Base-by-base conservation (phyloP, 2,113 vertebrate species). In the Campylomormyrus tamandua region DNA sequence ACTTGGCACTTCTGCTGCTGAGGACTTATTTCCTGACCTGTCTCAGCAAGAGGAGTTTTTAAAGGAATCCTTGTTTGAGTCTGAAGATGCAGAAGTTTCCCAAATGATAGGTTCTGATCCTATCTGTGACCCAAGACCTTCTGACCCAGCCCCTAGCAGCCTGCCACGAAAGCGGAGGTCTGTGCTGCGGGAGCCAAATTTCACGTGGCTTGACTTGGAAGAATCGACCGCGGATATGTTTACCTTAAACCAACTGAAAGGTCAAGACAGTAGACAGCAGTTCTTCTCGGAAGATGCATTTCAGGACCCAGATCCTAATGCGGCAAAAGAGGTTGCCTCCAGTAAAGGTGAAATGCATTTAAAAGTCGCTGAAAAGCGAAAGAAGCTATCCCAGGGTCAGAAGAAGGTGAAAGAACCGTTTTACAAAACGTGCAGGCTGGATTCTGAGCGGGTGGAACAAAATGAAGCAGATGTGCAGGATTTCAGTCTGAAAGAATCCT, bases 341-440 rank as follows among this genome's bases (percentile, higher is more conserved):
- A 95, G 94, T 56, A 94, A 95, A 3, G 95, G 94, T 2, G 94
- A 95, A 0, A 96, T 96, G 56, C 96, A 97, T 91, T 90, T 96
- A 42, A 97, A 97, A 91, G 96, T 97, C 89, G 97, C 97, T 88
- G 96, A 97, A 90, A 97, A 97, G 83, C 95, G 97, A 21, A 96
- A 96, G 91, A 96, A 94, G 91, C 94, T 96, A 39, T 96, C 95
- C 0, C 90, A 95, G 87, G 93, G 94, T 0, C 93, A 93, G 92
- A 95, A 95, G 74, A 96, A 93, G 62, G 86, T 89, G 66, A 89
- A 92, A 85, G 92, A 94, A 85, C 90, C 86, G 90, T 2, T 90
- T 90, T 2, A 49, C 89, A 1, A 80, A 87, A 39, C 6, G 83
- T 19, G 80, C 90, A 19, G 91, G 83, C 1, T 52, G 8, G 27